Evolutionary conservation across 1,140 invertebrate genomes (phyloP), one percentile per base, ranked within the genome.

Genomic region (Laupala kohalensis): DNA sequence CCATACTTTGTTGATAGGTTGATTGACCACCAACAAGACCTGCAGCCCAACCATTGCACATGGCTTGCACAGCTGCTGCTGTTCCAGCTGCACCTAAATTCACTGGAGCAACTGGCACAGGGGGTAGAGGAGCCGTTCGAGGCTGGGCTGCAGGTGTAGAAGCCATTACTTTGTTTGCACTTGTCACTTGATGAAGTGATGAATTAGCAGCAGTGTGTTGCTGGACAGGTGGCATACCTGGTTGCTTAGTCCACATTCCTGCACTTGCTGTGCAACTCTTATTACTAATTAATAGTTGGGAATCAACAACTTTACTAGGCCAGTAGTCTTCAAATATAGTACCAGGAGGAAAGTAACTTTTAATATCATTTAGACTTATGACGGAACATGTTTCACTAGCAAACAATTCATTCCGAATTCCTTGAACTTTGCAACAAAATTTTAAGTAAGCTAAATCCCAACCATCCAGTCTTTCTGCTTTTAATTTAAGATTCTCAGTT

Each of bases 381-480:
- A 95, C 92, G 65, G 89, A 89, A 78, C 93, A 94, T 5, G 90
- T 91, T 77, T 95, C 92, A 84, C 90, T 92, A 2, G 91, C 91
- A 81, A 95, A 95, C 24, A 95, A 81, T 84, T 95, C 93, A 79
- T 94, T 94, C 72, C 92, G 84, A 69, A 95, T 95, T 69, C 92
- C 93, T 83, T 95, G 93, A 70, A 94, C 93, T 82, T 95, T 95
- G 82, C 94, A 95, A 81, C 94, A 95, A 79, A 96, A 94, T 80
- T 95, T 95, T 65, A 96, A 83, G 80, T 96, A 96, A 0, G 93
- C 92, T 65, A 96, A 79, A 81, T 95, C 93, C 94, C 94, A 96
- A 66, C 92, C 92, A 76, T 92, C 90, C 53, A 95, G 81, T 77
- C 90, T 88, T 77, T 92, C 88, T 53, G 92, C 91, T 78, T 94